phyloP scores from a whole-genome alignment of 2,113 vertebrate genomes.

The Bufo gargarizans region DNA sequence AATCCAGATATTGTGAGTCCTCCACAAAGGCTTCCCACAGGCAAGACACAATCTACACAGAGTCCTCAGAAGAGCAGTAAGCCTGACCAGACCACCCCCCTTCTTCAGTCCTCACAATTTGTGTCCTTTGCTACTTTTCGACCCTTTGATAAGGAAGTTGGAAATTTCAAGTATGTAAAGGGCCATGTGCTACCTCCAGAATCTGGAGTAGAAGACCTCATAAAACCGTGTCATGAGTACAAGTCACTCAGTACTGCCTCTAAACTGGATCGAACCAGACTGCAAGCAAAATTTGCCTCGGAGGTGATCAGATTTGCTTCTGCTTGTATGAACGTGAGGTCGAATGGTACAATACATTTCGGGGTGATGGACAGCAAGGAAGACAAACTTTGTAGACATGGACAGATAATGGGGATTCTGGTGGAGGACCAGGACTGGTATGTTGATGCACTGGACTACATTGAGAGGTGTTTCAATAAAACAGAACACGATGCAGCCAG shows the following conservation, averaged over 20 bases:
- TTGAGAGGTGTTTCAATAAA: constrained; percentile 68
- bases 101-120: background rate
- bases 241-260: constrained; percentile 75
- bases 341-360: constrained; percentile 85
- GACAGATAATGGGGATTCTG: constrained; percentile 76
- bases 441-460: constrained; percentile 72
- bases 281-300: constrained; percentile 77
- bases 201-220: constrained; percentile 75
- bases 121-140: constrained; percentile 64
- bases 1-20: background rate
- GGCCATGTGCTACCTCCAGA: constrained; percentile 76
- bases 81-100: background rate
- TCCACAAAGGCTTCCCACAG: background rate
- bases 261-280: constrained; percentile 66
- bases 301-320: constrained; percentile 78
- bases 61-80: background rate
- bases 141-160: constrained; percentile 69
- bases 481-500: constrained; percentile 65
- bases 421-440: constrained; percentile 71
- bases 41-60: background rate
- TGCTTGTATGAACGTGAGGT: constrained; percentile 82
- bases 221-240: constrained; percentile 79
- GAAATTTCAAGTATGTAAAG: constrained; percentile 73
- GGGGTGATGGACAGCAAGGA: constrained; percentile 78
- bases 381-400: constrained; percentile 67